Percentiles rank a stretch among this genome's conserved stretches.
These are phyloP conservation scores for Lonchura striata DNA, from an alignment of 2,113 vertebrate species.

Conservation along the genomic window DNA sequence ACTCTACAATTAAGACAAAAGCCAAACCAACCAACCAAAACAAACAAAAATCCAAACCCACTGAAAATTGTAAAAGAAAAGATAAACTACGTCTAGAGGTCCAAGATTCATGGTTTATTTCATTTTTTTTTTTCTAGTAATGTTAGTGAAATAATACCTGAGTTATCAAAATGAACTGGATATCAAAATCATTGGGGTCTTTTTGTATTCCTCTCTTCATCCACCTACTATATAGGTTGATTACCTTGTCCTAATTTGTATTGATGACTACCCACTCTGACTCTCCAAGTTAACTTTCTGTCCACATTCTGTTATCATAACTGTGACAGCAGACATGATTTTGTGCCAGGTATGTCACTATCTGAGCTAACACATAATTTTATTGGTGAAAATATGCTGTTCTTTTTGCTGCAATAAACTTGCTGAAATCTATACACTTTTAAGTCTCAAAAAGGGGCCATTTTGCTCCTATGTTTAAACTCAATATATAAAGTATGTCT, in stretches of 20 bases:
- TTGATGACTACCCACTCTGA: not conserved
- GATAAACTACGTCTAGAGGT: not conserved
- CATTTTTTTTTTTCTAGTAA: not conserved
- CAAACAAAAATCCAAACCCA: not conserved
- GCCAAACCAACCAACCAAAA: rapidly evolving
- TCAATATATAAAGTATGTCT: not conserved
- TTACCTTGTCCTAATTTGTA: not conserved
- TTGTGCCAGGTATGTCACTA: not conserved
- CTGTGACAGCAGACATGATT: not conserved
- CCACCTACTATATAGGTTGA: not conserved
- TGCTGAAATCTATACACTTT: not conserved
- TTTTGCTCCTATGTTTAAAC: not conserved
- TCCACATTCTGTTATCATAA: not conserved
- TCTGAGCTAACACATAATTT: not conserved
- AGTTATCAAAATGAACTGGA: not conserved
- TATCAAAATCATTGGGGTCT: not conserved
- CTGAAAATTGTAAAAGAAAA: not conserved
- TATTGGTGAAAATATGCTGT: not conserved
- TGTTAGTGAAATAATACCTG: not conserved
- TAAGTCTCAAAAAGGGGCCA: not conserved
- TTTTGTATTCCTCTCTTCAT: not conserved
- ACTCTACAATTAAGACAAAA: not conserved
- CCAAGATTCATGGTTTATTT: not conserved
- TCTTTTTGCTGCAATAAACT: not conserved
- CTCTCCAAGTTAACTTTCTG: not conserved